phyloP scores from a whole-genome alignment of 2,797 vertebrate genomes.

The Luscinia luscinia region DNA sequence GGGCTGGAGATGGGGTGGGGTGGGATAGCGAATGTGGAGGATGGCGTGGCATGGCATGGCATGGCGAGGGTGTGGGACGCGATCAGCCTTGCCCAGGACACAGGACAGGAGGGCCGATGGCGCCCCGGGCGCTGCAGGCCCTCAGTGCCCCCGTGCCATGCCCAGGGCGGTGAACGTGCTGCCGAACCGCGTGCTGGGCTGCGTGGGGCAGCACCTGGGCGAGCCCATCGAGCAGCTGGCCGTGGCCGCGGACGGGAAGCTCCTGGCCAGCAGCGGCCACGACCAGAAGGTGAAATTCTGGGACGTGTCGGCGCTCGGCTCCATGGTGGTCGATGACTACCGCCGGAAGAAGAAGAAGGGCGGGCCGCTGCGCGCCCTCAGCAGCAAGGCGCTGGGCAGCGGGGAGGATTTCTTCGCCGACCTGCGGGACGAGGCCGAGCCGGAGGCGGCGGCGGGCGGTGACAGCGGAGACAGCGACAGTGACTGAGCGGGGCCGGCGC shows the following conservation, averaged over 20 bases:
- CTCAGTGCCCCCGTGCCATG: background rate
- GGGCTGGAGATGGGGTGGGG: too few species aligned
- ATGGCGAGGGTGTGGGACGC: rapidly evolving
- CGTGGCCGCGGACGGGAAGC: slow-evolving; percentile 77
- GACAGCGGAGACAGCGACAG: slow-evolving; percentile 21
- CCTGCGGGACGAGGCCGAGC: slow-evolving; percentile 76
- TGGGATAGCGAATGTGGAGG: background rate
- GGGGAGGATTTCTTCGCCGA: slow-evolving; percentile 89
- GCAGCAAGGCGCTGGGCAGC: slow-evolving; percentile 85
- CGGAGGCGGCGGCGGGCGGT: slow-evolving; percentile 8
- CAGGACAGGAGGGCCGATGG: rapidly evolving
- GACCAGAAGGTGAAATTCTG: slow-evolving; percentile 96
- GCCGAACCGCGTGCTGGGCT: slow-evolving; percentile 92
- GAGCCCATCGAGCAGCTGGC: slow-evolving; percentile 91
- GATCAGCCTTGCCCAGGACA: background rate
- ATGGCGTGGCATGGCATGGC: background rate
- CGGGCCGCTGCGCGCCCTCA: slow-evolving; percentile 84
- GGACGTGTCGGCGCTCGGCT: slow-evolving; percentile 82
- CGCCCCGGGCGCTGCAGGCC: background rate
- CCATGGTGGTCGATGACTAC: slow-evolving; percentile 84
- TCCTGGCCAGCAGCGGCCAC: slow-evolving; percentile 90
- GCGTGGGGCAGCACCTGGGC: slow-evolving; percentile 89
- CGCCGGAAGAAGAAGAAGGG: slow-evolving; percentile 89
- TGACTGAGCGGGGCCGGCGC: background rate
- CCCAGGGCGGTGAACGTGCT: slow-evolving; percentile 88